A percentile compares a stretch with the other conserved stretches of the same genome.
These are phyloP conservation scores for Eristalis tenax DNA, from an alignment of 2,888 invertebrate genomes.

Conservation along the genomic window DNA sequence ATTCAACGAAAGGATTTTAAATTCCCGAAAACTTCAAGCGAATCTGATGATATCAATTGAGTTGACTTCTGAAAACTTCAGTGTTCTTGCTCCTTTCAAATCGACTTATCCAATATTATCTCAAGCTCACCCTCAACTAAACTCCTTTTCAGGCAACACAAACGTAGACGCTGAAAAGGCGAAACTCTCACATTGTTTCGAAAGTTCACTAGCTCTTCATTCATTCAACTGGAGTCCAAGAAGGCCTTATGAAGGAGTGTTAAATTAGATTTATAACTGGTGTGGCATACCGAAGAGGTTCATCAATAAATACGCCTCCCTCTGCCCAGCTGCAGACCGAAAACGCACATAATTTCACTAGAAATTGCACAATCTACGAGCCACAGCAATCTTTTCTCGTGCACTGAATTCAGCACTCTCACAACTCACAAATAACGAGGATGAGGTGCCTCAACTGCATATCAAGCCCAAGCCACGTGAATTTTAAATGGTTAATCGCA, in stretches of 20 bases:
- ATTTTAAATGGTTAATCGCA: slow-evolving; percentile 66
- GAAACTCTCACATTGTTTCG: neutral
- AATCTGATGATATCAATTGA: no score
- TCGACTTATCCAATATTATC: neutral
- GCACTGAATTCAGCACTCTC: neutral
- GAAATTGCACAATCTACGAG: slow-evolving; percentile 54
- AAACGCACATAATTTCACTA: slow-evolving; percentile 40
- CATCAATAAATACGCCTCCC: neutral
- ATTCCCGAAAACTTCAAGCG: neutral
- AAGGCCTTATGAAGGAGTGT: neutral
- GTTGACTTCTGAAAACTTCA: neutral
- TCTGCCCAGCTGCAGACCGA: neutral
- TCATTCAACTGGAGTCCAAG: neutral
- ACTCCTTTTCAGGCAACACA: neutral
- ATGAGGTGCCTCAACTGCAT: slow-evolving; percentile 43
- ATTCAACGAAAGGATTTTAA: neutral
- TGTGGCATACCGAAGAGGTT: slow-evolving; percentile 8
- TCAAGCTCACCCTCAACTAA: neutral
- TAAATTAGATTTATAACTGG: slow-evolving; percentile 22
- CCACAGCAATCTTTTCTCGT: slow-evolving; percentile 35
- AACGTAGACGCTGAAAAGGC: neutral
- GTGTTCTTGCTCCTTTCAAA: neutral
- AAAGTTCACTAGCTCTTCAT: neutral
- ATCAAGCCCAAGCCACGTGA: slow-evolving; percentile 59
- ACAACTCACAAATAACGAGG: neutral